Evolutionary conservation across 2,888 invertebrate species (phyloP).

Genomic region (Drosophila atripex): DNA sequence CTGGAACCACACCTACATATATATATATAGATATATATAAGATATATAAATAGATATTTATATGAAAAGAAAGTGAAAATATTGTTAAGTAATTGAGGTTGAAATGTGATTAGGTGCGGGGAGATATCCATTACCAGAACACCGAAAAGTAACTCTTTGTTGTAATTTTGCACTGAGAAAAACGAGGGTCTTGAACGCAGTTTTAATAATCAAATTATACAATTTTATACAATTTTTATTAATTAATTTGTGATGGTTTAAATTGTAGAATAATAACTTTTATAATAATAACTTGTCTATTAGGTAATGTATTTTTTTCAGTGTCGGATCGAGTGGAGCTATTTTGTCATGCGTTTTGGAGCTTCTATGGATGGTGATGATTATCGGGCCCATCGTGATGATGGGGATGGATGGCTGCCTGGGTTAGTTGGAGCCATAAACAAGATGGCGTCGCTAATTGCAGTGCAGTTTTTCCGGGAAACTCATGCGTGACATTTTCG

Average conservation of each 20-base stretch:
- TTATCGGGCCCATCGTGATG: background rate
- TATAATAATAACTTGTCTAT: no score
- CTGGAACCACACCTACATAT: constrained; percentile 97
- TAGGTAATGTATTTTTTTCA: background rate
- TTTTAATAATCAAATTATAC: no score
- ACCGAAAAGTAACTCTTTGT: background rate
- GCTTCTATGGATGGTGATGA: background rate
- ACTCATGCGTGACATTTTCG: constrained; percentile 65
- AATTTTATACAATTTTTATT: no score
- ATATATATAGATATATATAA: no score
- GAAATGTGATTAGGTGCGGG: background rate
- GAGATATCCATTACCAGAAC: constrained; percentile 9
- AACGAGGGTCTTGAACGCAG: background rate
- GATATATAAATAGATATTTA: no score
- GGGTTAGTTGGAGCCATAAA: constrained; percentile 54
- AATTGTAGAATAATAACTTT: no score
- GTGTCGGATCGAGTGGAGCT: background rate
- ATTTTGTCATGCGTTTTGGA: background rate
- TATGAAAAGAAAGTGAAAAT: background rate
- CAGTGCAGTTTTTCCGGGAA: constrained; percentile 57
- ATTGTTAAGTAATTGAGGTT: background rate
- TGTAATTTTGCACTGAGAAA: background rate
- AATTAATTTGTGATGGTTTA: no score
- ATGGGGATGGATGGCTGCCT: constrained; percentile 32
- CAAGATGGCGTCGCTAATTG: constrained; percentile 76